Base-by-base conservation (phyloP, 1,140 invertebrate genomes). In the Heliothis subflexa region DNA sequence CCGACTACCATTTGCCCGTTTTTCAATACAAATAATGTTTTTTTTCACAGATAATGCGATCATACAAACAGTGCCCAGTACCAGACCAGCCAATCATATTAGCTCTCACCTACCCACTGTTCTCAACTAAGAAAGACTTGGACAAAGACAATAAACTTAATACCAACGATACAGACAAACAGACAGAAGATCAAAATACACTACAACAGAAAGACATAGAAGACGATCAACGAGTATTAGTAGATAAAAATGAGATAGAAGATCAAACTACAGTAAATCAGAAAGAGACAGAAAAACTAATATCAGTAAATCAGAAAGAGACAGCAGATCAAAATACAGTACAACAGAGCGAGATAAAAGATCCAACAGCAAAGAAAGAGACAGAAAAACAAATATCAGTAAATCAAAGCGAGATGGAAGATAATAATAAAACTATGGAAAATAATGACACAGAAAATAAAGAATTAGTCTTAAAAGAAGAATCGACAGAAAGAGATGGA, bases 101-200 rank as follows among this genome's bases (percentile, higher is more conserved):
- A 61, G 91, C 89, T 7, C 77, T 93, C 25, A 93, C 92, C 0
- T 93, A 93, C 59, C 92, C 91, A 1, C 62, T 93, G n/a, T 93
- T 93, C 66, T 82, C 87, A 0, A 80, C 70, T 12, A 85, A 80
- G 7, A 86, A 86, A 78, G 83, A 86, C 10, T 45, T 16, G 3
- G 81, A 85, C 21, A 61, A 79, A 28, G 71, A 71, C 66, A 25
- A 66, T 50, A 77, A 16, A 50, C 40, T 28, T 74, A 55, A 72
- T 52, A 13, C 52, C 11, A n/a, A 7, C 13, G 66, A 70, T 9
- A 47, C 18, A n/a, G 21, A 55, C n/a, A 55, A 21, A 55, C 7
- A 55, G 21, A 25, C 21, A 25, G 21, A 25, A 25, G 21, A 25
- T 25, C 21, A 25, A 25, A 25, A 1, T 25, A 68, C 40, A 49